Base-by-base conservation (phyloP, 1,140 invertebrate genomes). In the Pseudomyrmex dendroicus region DNA sequence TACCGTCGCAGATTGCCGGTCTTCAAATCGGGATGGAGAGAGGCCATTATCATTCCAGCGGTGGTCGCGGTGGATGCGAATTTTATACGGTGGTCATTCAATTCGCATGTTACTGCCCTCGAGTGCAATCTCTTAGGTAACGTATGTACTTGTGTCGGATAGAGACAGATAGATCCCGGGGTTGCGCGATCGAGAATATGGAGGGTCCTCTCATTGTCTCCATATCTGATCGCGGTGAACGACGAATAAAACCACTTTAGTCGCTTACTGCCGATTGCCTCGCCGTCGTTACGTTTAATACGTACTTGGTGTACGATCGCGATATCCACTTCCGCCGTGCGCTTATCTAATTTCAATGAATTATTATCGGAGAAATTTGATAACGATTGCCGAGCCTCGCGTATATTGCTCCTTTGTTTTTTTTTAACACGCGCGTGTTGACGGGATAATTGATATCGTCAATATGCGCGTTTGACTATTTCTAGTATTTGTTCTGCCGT, bases 241-340 rank as follows among this genome's bases (percentile, higher is more conserved):
- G 87, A 89, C 87, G 73, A 90, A 91, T 91, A 86, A 91, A 92
- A 92, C 88, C 85, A 90, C 76, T 91, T 91, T 90, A 90, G 83
- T 88, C 77, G 85, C 68, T 90, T 86, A 74, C 61, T 68, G 62
- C 56, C 67, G 66, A 83, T 83, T 68, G 80, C 56, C 72, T 76
- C 46, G 44, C 66, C 35, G 10, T 8, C 82, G 67, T 84, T 80
- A 52, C 78, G 59, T 82, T 78, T 89, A 89, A 76, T 85, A 84
- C 52, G 50, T 61, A 83, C 35, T 80, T 82, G n/a, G 48, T 67
- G 22, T 44, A 57, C 62, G 56, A 72, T 48, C 13, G 10, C 63
- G 52, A 68, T 59, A 85, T 80, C 52, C 61, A 44, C 25, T 67
- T 8, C 44, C 80, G 70, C 63, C n/a, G 73, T 57, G 59, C 56